Evolutionary conservation across 2,888 invertebrate species (phyloP).

Genomic region (Ornithoptera priamus): DNA sequence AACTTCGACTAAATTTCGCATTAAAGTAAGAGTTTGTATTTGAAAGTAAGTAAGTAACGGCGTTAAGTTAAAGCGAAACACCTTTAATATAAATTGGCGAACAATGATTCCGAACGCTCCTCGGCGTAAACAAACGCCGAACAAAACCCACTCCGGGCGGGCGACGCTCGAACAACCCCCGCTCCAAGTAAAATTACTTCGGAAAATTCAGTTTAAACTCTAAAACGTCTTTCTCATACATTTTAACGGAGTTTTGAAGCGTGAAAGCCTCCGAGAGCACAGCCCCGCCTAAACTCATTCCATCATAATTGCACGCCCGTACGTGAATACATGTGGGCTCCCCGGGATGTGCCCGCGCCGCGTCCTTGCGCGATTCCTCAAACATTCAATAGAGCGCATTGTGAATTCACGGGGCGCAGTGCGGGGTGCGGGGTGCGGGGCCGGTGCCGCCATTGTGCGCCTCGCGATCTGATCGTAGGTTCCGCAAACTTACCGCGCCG

Average conservation of each 20-base stretch:
- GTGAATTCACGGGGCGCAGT: conserved; percentile 28
- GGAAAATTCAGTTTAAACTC: conserved; percentile 29
- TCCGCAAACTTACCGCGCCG: background rate
- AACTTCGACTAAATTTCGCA: background rate
- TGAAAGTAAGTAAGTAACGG: background rate
- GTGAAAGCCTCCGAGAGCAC: conserved; percentile 29
- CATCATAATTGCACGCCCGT: conserved; percentile 28
- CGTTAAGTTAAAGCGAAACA: conserved; percentile 1
- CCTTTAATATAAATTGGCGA: conserved; percentile 19
- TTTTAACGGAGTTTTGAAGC: conserved; percentile 30
- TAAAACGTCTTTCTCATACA: conserved; percentile 30
- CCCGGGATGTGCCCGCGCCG: conserved; percentile 22
- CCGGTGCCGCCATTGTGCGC: conserved; percentile 34
- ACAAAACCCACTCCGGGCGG: conserved; percentile 24
- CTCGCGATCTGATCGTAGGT: conserved; percentile 9
- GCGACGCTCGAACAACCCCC: conserved; percentile 21
- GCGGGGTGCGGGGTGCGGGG: conserved; percentile 21
- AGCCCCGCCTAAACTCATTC: conserved; percentile 27
- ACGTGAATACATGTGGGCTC: conserved; percentile 21
- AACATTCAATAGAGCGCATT: conserved; percentile 32
- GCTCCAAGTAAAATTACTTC: conserved; percentile 25
- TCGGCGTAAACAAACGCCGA: conserved; percentile 15
- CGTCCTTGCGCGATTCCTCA: conserved; percentile 29
- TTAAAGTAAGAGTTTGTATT: background rate
- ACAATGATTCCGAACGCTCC: conserved; percentile 23